A percentile compares a stretch with the other conserved stretches of the same genome.
Evolutionary conservation across 2,888 invertebrate genomes (phyloP).

Genomic region (Mesochorus sp.): DNA sequence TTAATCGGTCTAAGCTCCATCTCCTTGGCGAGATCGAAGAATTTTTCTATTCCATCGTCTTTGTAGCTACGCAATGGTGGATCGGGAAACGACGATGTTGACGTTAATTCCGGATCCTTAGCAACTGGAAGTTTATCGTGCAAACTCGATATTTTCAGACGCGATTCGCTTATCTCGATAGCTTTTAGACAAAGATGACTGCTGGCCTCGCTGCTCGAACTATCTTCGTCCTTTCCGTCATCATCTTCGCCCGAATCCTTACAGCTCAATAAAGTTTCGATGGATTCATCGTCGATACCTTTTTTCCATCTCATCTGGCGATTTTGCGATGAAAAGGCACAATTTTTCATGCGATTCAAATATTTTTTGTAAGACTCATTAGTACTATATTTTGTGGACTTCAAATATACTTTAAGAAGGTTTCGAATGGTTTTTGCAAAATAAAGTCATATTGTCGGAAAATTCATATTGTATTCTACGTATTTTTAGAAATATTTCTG

Average conservation of each 20-base stretch:
- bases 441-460: no score
- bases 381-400: no score
- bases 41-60: constrained; percentile 71
- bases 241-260: constrained; percentile 22
- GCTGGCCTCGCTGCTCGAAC: constrained; percentile 61
- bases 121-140: constrained; percentile 67
- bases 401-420: no score
- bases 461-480: no score
- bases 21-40: constrained; percentile 64
- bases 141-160: constrained; percentile 69
- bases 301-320: constrained; percentile 26
- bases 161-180: constrained; percentile 72
- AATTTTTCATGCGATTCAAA: no score
- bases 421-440: no score
- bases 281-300: constrained; percentile 44
- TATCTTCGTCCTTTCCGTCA: not conserved
- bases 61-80: constrained; percentile 63
- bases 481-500: no score
- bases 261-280: constrained; percentile 43
- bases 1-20: constrained; percentile 67
- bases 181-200: constrained; percentile 66
- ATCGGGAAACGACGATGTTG: constrained; percentile 71
- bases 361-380: no score
- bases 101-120: constrained; percentile 71
- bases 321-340: no score